Base-by-base conservation (phyloP, 2,113 vertebrate genomes). In the Nothoprocta perdicaria region DNA sequence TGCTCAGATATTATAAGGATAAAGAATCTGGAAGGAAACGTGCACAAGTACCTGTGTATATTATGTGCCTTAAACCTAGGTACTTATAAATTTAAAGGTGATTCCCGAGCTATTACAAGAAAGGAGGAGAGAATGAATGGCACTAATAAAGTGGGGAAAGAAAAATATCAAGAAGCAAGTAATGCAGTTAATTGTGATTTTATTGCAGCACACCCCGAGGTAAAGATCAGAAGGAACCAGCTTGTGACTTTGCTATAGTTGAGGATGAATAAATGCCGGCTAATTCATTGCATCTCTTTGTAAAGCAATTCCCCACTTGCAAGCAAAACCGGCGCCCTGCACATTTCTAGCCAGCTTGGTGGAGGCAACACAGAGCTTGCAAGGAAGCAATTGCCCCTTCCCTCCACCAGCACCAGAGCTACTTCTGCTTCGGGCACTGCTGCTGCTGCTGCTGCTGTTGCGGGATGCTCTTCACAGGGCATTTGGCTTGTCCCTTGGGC, bases 381-480 rank as follows among this genome's bases (percentile, higher is more conserved):
- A 45, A n/a, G 12, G 2, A 2, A 41, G 52, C 33, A 4, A 21
- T 19, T 61, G 52, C 84, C 8, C 62, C 75, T 79, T 69, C 45
- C 12, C 2, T 0, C 75, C 29, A 4, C 21, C 63, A 18, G 8
- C 1, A 6, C 3, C 9, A 12, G 55, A 3, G 26, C 26, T 95
- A 92, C 46, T 96, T 92, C 79, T 94, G 93, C 75, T 96, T 91
- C 4, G 82, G 16, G 76, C 89, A 91, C 9, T 90, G 86, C 41
- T 88, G 86, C 21, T 93, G 82, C 21, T 93, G 82, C 35, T 89
- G 86, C 33, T 94, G 93, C 68, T 95, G 92, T 61, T 91, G 95
- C 0, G 84, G 84, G 26, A 66, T 23, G 72, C 33, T 91, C 80
- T 95, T 95, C 12, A 63, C 72, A 2, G 82, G 60, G 14, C 88